Evolutionary conservation across 2,888 invertebrate genomes (phyloP), one percentile per base, ranked within the genome.

Genomic region (Hirtodrosophila cameraria): DNA sequence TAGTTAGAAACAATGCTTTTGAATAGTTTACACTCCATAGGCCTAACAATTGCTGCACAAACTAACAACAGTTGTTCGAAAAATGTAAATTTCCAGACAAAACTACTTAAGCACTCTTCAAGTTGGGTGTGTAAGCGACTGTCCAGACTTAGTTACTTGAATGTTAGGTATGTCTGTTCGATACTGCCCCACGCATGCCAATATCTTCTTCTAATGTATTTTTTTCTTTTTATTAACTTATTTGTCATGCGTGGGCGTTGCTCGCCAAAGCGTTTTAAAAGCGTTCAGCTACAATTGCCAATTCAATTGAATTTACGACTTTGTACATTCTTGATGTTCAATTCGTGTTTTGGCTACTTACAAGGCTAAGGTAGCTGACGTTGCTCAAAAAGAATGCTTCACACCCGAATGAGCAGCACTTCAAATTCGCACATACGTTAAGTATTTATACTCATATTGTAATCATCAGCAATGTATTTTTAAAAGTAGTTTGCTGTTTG

Each of bases 251-350:
- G 50, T 41, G 61, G 55, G 63, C 65, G 61, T 62, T 58, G 55
- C 23, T 46, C 58, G 55, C 28, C 25, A 50, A n/a, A 49, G 13
- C 85, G 53, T 60, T 86, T 86, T 75, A 77, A 82, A 84, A 58
- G 81, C 81, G 82, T 65, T 62, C 81, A 77, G 57, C 41, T 57
- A 64, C 57, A 52, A 46, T 64, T 46, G 43, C 39, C 39, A 53
- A 55, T 86, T 80, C 76, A 60, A 72, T 18, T 36, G 72, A 82
- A 82, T 67, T 63, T 45, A 65, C 60, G 41, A 18, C 36, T 15
- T 27, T 35, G 30, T 27, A 27, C 49, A 61, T 61, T 46, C 55
- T 39, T 55, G 18, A 55, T 49, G 38, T 53, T 28, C 43, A 35
- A 59, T 33, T 55, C 53, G 48, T 61, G 61, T 31, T 57, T 48